Evolutionary conservation across 1,140 invertebrate genomes (phyloP).

Genomic region (Hylyphantes graminicola): DNA sequence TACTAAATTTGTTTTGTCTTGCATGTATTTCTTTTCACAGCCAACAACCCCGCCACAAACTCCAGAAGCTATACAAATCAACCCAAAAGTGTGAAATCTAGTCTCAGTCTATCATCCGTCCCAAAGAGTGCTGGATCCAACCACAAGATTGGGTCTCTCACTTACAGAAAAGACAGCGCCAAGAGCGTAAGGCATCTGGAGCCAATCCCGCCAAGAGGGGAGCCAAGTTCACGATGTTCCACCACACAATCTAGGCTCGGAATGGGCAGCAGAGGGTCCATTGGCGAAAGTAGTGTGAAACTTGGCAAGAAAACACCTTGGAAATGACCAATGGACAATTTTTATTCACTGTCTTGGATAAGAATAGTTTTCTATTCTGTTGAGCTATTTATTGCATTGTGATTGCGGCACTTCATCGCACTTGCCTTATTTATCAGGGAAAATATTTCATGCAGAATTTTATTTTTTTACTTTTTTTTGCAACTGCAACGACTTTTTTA

Average conservation of each 20-base stretch:
- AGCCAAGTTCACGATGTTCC: background rate
- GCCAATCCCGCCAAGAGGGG: background rate
- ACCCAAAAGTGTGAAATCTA: slow-evolving; percentile 1
- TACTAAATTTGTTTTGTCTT: too few relatives aligned
- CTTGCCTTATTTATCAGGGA: slow-evolving; percentile 8
- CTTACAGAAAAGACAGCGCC: slow-evolving; percentile 14
- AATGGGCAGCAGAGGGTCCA: background rate
- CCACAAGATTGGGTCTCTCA: background rate
- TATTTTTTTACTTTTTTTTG: slow-evolving; percentile 10
- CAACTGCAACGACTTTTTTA: slow-evolving; percentile 11
- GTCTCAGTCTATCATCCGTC: background rate
- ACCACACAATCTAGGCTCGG: background rate
- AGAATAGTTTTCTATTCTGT: too few relatives aligned
- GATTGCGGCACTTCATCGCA: background rate
- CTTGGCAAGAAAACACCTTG: slow-evolving; percentile 16
- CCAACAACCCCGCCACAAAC: background rate
- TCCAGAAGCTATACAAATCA: background rate
- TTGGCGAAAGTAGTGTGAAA: background rate
- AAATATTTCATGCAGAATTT: slow-evolving; percentile 1
- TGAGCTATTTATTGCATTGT: too few relatives aligned
- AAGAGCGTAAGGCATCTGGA: background rate
- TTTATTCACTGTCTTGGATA: too few relatives aligned
- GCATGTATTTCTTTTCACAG: too few relatives aligned
- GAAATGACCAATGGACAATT: slow-evolving; percentile 4
- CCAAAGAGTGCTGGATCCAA: background rate